Base-by-base conservation (phyloP, 1,140 invertebrate species). In the Eriocheir sinensis region DNA sequence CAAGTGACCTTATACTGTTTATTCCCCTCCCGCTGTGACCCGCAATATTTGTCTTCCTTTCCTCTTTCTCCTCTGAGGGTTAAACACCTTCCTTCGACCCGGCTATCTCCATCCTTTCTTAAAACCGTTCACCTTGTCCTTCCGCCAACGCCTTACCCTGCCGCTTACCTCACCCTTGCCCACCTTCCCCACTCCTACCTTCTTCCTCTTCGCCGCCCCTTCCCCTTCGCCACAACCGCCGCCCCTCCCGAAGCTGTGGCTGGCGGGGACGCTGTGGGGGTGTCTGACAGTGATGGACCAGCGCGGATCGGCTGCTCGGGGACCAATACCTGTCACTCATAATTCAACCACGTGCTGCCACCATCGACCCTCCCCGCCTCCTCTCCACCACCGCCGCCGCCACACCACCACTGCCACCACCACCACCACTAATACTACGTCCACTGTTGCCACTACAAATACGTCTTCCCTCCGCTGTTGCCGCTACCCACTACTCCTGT, bases 241-340 rank as follows among this genome's bases (percentile, higher is more conserved):
- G 27, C 40, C 90, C 32, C 53, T 30, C 32, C n/a, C 32, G 92
- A 44, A 17, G 80, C 32, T 81, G 72, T 12, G 80, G 48, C 17
- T 34, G 92, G 32, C n/a, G 48, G 92, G 48, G 81, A 17, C 85
- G 93, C 85, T 60, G 88, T 89, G 88, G 89, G 93, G 93, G 89
- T 91, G 93, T 91, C 79, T 94, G 93, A 94, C 93, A 94, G 93
- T 94, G 93, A 94, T 94, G 93, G 89, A 94, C 93, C 93, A 94
- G 89, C 93, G 93, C 89, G 89, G 93, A 94, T 94, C 93, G 93
- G 93, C 93, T 94, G 93, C 89, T 94, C 89, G 93, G 93, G 93
- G 93, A 94, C 93, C 93, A 94, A 94, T 94, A 94, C 93, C 93
- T 94, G 93, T 94, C 93, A 94, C 89, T 94, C 93, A 94, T 94